These are phyloP conservation scores for Eupithecia pulchellata DNA, from an alignment of 2,888 invertebrate species.

Conservation along the genomic window DNA sequence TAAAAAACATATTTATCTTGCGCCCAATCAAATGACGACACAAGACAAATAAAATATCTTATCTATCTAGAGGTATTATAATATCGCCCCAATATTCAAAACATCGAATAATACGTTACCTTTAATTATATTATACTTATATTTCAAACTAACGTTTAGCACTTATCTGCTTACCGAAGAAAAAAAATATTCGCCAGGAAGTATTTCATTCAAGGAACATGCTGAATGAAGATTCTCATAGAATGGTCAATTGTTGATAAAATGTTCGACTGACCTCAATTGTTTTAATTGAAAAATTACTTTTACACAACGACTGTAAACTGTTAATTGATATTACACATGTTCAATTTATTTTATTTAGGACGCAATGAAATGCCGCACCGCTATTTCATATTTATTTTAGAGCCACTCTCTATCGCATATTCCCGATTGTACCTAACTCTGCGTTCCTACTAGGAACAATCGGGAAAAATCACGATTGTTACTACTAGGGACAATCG, in stretches of 20 bases:
- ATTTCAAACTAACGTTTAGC: not conserved
- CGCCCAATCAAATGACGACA: too few relatives aligned
- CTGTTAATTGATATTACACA: conserved; percentile 71
- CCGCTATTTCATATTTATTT: conserved; percentile 2
- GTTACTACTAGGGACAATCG: too few relatives aligned
- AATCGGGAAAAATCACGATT: too few relatives aligned
- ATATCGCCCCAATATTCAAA: too few relatives aligned
- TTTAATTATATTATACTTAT: too few relatives aligned
- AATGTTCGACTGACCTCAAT: conserved; percentile 76
- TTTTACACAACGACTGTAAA: conserved; percentile 65
- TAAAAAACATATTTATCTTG: too few relatives aligned
- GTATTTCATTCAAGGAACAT: conserved; percentile 16
- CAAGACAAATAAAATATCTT: too few relatives aligned
- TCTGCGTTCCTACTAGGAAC: too few relatives aligned
- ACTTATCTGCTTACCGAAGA: not conserved
- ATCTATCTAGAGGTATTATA: too few relatives aligned
- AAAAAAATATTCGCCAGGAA: not conserved
- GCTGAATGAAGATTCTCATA: conserved; percentile 23
- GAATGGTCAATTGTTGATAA: conserved; percentile 35
- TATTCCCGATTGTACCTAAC: too few relatives aligned
- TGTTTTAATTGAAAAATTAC: conserved; percentile 81
- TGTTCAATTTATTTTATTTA: conserved; percentile 66
- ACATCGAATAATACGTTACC: too few relatives aligned
- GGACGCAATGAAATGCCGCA: conserved; percentile 45
- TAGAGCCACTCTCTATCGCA: too few relatives aligned